Percentiles rank a stretch among this genome's conserved stretches.
Evolutionary conservation across 2,888 invertebrate species (phyloP).

Genomic region (Phortica okadai): DNA sequence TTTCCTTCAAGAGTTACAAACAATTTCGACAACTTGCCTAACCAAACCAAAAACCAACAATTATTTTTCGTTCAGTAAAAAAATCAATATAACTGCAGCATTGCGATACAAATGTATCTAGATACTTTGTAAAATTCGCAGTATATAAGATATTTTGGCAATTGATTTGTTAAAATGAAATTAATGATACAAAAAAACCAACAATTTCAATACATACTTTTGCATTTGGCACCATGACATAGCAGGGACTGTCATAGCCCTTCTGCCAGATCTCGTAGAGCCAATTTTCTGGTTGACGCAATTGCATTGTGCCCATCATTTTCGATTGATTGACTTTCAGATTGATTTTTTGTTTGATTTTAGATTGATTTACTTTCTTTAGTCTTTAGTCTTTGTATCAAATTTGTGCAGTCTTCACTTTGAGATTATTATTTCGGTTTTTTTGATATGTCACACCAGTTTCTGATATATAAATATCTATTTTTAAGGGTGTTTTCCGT

Average conservation of each 20-base stretch:
- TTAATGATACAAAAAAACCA: neutral
- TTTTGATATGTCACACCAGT: too few species aligned
- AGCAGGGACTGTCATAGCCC: slow-evolving; percentile 82
- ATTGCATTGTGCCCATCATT: slow-evolving; percentile 76
- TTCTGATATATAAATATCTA: neutral
- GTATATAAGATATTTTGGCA: neutral
- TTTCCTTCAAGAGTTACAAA: neutral
- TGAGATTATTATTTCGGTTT: neutral
- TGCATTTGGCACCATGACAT: slow-evolving; percentile 83
- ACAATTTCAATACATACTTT: slow-evolving; percentile 77
- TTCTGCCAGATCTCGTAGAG: slow-evolving; percentile 83
- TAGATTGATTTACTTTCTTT: slow-evolving; percentile 36
- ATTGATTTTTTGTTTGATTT: slow-evolving; percentile 33
- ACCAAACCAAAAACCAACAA: neutral
- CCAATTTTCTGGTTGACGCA: slow-evolving; percentile 78
- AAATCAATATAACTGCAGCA: slow-evolving; percentile 33
- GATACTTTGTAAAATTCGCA: neutral
- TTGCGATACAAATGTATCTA: neutral
- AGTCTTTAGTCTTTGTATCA: slow-evolving; percentile 31
- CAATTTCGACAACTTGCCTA: neutral
- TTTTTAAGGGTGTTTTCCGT: slow-evolving; percentile 27
- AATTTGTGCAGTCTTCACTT: slow-evolving; percentile 30
- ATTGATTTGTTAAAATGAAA: neutral
- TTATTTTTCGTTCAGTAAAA: neutral
- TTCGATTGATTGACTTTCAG: slow-evolving; percentile 41